Evolutionary conservation across 2,113 vertebrate species (phyloP).

Genomic region (Collichthys lucidus): DNA sequence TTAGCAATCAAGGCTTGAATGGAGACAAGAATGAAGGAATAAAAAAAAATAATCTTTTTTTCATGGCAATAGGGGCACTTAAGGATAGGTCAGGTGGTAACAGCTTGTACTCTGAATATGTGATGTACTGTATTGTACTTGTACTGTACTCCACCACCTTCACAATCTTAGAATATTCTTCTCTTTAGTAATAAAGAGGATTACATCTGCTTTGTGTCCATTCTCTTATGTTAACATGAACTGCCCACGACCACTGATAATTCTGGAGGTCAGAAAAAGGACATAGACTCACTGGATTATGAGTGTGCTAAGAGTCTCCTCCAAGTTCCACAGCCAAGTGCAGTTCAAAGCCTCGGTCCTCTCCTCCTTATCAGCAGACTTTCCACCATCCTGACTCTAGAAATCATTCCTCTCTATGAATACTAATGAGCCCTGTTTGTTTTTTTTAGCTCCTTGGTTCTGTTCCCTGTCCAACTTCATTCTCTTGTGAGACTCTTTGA

Average conservation of each 20-base stretch:
- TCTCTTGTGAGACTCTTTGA: constrained; percentile 17
- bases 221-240: background rate
- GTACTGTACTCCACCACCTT: too few species aligned
- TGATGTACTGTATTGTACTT: too few species aligned
- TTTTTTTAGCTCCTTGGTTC: background rate
- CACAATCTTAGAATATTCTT: too few species aligned
- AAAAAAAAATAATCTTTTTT: too few species aligned
- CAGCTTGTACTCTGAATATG: too few species aligned
- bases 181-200: too few species aligned
- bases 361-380: background rate
- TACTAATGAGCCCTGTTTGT: background rate
- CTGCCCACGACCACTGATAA: background rate
- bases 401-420: background rate
- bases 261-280: background rate
- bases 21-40: too few species aligned
- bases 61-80: too few species aligned
- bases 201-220: too few species aligned
- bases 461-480: background rate
- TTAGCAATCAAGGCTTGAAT: too few species aligned
- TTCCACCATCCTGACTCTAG: background rate
- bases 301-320: background rate
- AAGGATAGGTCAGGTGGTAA: too few species aligned
- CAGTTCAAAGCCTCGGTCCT: background rate
- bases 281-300: background rate
- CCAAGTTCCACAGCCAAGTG: background rate